Evolutionary conservation across 2,888 invertebrate genomes (phyloP).

Genomic region (Steinernema carpocapsae): DNA sequence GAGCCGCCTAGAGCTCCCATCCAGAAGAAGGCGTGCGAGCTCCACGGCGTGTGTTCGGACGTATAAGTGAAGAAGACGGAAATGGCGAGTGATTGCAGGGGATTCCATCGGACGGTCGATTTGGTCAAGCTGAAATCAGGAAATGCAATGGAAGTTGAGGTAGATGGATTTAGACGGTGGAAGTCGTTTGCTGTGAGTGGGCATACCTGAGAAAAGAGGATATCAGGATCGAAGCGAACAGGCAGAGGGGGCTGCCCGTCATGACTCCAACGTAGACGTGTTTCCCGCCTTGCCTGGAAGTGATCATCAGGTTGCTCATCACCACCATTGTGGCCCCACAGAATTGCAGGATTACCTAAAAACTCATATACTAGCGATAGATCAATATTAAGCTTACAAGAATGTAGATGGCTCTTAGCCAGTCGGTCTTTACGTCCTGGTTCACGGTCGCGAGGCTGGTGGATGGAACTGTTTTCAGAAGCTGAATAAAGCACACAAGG

Average conservation of each 20-base stretch:
- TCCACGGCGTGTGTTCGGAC: constrained; percentile 4
- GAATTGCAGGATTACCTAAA: constrained; percentile 22
- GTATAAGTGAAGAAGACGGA: not conserved
- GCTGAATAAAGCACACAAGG: not conserved
- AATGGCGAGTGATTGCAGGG: constrained; percentile 6
- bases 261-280: constrained; percentile 11
- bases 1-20: constrained; percentile 23
- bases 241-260: constrained; percentile 2
- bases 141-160: not conserved
- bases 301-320: constrained; percentile 27
- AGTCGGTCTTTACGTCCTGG: constrained; percentile 15
- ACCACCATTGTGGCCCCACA: constrained; percentile 16
- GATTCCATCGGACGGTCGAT: constrained; percentile 17
- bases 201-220: constrained; percentile 25
- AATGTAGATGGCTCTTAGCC: not conserved
- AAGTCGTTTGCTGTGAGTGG: too few species aligned
- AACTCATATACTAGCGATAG: not conserved
- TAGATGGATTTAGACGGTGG: too few species aligned
- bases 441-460: not conserved
- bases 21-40: constrained; percentile 15
- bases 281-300: constrained; percentile 6
- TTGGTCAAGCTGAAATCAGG: constrained; percentile 3
- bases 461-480: not conserved
- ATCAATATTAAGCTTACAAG: not conserved
- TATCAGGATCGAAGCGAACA: constrained; percentile 1